Conservation (phyloP, 2,797 vertebrate species). For the Sandelia bainsii region DNA sequence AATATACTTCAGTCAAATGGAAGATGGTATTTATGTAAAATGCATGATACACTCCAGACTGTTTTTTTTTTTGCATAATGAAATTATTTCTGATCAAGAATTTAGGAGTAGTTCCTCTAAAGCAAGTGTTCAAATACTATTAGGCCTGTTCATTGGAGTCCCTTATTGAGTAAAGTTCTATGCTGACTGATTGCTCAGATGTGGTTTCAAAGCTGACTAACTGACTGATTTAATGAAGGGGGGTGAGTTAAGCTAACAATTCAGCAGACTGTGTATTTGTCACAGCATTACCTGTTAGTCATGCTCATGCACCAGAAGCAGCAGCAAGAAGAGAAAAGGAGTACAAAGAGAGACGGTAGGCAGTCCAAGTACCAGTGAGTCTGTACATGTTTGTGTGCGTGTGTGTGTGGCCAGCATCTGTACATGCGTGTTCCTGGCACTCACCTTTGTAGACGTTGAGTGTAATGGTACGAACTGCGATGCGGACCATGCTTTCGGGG, state of each 20-base stretch:
- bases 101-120: too few relatives aligned
- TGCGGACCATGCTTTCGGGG: conserved; percentile 99
- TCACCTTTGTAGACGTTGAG: conserved; percentile 99
- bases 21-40: too few relatives aligned
- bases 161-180: too few relatives aligned
- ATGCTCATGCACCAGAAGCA: conserved; percentile 71
- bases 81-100: too few relatives aligned
- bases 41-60: too few relatives aligned
- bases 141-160: too few relatives aligned
- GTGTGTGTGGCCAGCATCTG: conserved; percentile 24
- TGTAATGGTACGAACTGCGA: conserved; percentile 98
- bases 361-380: conserved; percentile 40
- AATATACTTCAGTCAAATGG: too few relatives aligned
- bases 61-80: too few relatives aligned
- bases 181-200: too few relatives aligned
- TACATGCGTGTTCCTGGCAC: conserved; percentile 53
- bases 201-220: too few relatives aligned
- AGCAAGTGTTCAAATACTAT: too few relatives aligned
- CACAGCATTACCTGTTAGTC: conserved; percentile 57
- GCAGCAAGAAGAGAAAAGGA: conserved; percentile 42
- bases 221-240: too few relatives aligned
- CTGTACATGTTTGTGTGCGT: background rate
- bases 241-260: background rate
- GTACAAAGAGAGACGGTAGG: conserved; percentile 28
- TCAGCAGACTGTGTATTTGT: conserved; percentile 21